A percentile compares a stretch with the other conserved stretches of the same genome.
These are phyloP conservation scores for Scartelaos histophorus DNA, from an alignment of 2,113 vertebrate genomes.

Conservation along the genomic window DNA sequence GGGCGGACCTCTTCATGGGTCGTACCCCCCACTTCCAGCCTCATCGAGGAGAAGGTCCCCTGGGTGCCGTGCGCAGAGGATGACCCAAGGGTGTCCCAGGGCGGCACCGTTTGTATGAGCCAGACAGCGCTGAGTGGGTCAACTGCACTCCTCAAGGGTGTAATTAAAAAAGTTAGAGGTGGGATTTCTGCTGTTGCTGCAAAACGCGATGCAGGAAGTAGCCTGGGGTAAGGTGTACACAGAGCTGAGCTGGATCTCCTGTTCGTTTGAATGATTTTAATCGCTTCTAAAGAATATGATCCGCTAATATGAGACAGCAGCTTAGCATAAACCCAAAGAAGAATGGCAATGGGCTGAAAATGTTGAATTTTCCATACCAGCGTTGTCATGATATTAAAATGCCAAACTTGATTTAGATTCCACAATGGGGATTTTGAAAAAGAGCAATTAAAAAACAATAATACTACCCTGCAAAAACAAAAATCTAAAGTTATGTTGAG, in stretches of 20 bases:
- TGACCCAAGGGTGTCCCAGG: slow-evolving; percentile 49
- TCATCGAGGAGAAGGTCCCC: slow-evolving; percentile 42
- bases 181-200: slow-evolving; percentile 53
- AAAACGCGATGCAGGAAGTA: slow-evolving; percentile 28
- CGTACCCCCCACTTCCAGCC: slow-evolving; percentile 43
- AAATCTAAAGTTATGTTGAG: too few relatives aligned
- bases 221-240: slow-evolving; percentile 16
- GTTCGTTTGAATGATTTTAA: slow-evolving; percentile 6
- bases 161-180: slow-evolving; percentile 68
- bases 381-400: neutral
- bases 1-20: slow-evolving; percentile 47
- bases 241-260: slow-evolving; percentile 6
- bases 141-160: slow-evolving; percentile 57
- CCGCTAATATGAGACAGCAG: slow-evolving; percentile 4
- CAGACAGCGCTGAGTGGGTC: slow-evolving; percentile 47
- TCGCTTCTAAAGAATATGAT: neutral
- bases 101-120: slow-evolving; percentile 32
- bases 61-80: slow-evolving; percentile 23
- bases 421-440: too few relatives aligned
- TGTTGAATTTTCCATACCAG: neutral
- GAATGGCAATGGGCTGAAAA: neutral
- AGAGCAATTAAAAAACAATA: too few relatives aligned
- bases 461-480: too few relatives aligned
- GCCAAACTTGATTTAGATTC: neutral
- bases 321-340: neutral